Percentiles rank a stretch among this genome's conserved stretches.
These are phyloP conservation scores for Podiceps cristatus DNA, from an alignment of 2,113 vertebrate species.

Conservation along the genomic window DNA sequence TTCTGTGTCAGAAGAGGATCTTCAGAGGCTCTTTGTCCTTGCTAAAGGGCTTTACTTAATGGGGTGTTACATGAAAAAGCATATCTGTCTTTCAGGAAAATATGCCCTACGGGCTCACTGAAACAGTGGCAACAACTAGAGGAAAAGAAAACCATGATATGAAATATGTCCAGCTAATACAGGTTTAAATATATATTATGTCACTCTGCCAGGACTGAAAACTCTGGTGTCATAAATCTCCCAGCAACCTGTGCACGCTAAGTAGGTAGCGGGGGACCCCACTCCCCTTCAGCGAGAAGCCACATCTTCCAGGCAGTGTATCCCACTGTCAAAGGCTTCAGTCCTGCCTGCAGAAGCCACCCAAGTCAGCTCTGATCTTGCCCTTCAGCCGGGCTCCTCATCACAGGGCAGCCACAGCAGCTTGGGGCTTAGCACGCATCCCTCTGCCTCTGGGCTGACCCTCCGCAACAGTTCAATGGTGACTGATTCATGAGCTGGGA, in stretches of 20 bases:
- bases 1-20: neutral
- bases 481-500: neutral
- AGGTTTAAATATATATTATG: slow-evolving; percentile 27
- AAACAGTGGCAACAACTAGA: neutral
- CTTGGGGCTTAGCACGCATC: fast-evolving
- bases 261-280: neutral
- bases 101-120: neutral
- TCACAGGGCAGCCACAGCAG: neutral
- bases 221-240: neutral
- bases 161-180: neutral
- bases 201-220: neutral
- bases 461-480: neutral
- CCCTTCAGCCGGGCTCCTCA: neutral
- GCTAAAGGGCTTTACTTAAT: slow-evolving; percentile 61
- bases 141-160: neutral
- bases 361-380: neutral
- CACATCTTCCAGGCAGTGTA: neutral
- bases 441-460: fast-evolving
- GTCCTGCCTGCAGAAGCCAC: neutral
- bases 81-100: slow-evolving; percentile 41
- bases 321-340: neutral
- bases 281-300: neutral
- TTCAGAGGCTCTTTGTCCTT: slow-evolving; percentile 52
- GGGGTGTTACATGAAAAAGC: slow-evolving; percentile 50
- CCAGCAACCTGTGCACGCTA: neutral